phyloP scores from a whole-genome alignment of 2,113 vertebrate species.

The Sterrhoptilus dennistouni region DNA sequence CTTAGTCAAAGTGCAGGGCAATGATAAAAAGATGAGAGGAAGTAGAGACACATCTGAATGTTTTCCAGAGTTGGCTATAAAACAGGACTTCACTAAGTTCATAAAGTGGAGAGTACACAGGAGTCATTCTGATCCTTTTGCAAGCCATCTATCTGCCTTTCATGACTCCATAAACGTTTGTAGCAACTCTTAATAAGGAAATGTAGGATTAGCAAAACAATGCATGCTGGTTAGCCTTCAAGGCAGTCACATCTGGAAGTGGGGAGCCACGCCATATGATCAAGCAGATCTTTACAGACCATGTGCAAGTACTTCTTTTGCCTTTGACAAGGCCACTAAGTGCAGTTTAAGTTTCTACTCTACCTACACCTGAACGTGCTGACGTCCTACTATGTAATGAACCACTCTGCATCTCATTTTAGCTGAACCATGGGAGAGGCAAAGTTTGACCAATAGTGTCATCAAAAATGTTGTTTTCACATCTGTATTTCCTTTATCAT shows the following conservation, averaged over 20 bases:
- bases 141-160: conserved; percentile 40
- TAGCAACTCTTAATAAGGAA: conserved; percentile 50
- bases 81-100: background rate
- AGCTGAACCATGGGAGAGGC: background rate
- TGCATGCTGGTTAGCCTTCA: background rate
- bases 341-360: background rate
- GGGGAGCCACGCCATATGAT: background rate
- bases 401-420: background rate
- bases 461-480: background rate
- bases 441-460: background rate
- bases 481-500: background rate
- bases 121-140: background rate
- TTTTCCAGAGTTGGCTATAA: background rate
- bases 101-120: background rate
- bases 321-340: background rate
- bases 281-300: background rate
- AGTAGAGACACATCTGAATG: background rate
- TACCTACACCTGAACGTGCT: background rate
- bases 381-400: fast-evolving
- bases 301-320: background rate
- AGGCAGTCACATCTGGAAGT: conserved; percentile 36
- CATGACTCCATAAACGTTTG: conserved; percentile 44
- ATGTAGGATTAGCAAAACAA: conserved; percentile 37
- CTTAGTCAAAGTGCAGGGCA: background rate
- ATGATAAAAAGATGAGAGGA: conserved; percentile 1